These are phyloP conservation scores for Holothuria glaberrima DNA, from an alignment of 35 echinoderm and acorn worm species.

Conservation along the genomic window DNA sequence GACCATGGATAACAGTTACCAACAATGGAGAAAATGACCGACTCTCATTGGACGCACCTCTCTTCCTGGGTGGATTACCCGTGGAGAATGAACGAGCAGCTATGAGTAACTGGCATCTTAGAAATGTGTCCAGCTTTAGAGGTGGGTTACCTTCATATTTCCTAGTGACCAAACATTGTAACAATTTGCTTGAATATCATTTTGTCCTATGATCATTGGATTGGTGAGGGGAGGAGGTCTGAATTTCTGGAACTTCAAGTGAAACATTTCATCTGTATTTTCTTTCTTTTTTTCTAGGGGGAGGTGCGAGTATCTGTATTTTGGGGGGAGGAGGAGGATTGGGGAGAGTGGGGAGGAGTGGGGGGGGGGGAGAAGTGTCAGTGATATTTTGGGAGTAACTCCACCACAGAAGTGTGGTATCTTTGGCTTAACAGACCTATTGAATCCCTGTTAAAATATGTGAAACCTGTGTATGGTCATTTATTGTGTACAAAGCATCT, in stretches of 20 bases:
- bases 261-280: no score
- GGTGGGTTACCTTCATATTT: slow-evolving; percentile 58
- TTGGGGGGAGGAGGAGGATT: no score
- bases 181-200: not conserved
- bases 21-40: slow-evolving; percentile 67
- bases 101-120: slow-evolving; percentile 78
- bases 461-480: no score
- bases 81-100: slow-evolving; percentile 37
- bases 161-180: not conserved
- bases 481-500: no score
- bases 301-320: no score
- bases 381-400: not conserved
- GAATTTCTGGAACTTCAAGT: not conserved
- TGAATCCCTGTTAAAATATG: no score
- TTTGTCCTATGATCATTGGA: not conserved
- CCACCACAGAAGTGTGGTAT: not conserved
- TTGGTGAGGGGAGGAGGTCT: no score
- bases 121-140: slow-evolving; percentile 85
- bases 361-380: not conserved
- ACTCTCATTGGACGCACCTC: slow-evolving; percentile 48
- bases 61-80: slow-evolving; percentile 85
- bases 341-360: no score
- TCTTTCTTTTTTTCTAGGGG: no score
- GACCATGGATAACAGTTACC: slow-evolving; percentile 43
- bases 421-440: no score